Evolutionary conservation across 2,888 invertebrate genomes (phyloP).

Genomic region (Lysandra bellargus): DNA sequence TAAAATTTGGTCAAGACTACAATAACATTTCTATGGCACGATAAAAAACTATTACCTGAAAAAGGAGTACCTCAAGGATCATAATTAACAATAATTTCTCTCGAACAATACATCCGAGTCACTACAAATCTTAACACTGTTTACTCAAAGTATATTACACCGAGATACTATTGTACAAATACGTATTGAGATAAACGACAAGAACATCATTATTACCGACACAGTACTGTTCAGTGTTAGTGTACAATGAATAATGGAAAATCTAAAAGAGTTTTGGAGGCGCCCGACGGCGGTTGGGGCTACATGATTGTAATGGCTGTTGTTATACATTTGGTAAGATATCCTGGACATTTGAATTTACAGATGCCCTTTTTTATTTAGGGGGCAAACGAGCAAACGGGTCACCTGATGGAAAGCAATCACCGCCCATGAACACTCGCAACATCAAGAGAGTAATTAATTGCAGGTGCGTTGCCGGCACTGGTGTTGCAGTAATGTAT

Average conservation of each 20-base stretch:
- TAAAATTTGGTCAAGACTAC: no score
- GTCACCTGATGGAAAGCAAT: no score
- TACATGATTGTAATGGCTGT: slow-evolving; percentile 83
- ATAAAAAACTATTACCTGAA: no score
- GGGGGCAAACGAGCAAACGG: no score
- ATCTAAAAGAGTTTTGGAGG: slow-evolving; percentile 52
- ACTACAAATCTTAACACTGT: slow-evolving; percentile 1
- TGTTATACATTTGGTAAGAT: slow-evolving; percentile 81
- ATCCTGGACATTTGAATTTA: not conserved
- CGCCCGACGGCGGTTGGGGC: slow-evolving; percentile 87
- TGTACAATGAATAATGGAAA: slow-evolving; percentile 42
- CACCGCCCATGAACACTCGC: no score
- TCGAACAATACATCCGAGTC: not conserved
- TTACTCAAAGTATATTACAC: slow-evolving; percentile 23
- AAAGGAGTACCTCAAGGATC: no score
- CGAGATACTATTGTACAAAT: slow-evolving; percentile 25
- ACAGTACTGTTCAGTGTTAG: slow-evolving; percentile 31
- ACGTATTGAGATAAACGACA: slow-evolving; percentile 19
- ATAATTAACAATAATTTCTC: not conserved
- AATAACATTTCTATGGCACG: no score
- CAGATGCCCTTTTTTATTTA: no score
- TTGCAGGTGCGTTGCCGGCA: no score
- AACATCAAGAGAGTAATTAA: no score
- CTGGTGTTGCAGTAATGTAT: no score
- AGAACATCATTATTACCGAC: slow-evolving; percentile 22